Evolutionary conservation across 2,797 vertebrate genomes (phyloP).

Genomic region (Micromesistius poutassou): DNA sequence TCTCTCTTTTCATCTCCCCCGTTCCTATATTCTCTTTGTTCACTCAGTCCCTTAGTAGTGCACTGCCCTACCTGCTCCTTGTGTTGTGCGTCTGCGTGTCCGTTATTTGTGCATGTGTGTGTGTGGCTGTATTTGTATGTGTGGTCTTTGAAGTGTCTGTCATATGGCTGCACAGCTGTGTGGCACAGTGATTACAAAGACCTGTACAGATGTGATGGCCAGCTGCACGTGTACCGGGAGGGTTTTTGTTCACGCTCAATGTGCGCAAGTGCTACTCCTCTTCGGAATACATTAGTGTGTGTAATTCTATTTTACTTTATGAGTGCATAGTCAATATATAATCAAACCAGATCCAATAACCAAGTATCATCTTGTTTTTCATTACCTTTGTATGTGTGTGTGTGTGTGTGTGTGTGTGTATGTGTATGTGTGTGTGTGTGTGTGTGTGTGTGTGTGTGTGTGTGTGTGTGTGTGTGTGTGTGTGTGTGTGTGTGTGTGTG

Average conservation of each 20-base stretch:
- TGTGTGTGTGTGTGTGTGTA: neutral
- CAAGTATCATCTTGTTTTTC: neutral
- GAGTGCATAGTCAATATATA: neutral
- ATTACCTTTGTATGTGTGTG: neutral
- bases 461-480: neutral
- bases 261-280: neutral
- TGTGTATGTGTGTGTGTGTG: neutral
- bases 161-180: conserved; percentile 63
- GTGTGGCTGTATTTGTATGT: conserved; percentile 25
- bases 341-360: neutral
- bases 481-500: neutral
- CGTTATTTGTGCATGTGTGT: conserved; percentile 11
- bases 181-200: conserved; percentile 59
- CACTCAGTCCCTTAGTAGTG: conserved; percentile 4
- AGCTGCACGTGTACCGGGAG: conserved; percentile 44
- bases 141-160: conserved; percentile 61
- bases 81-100: conserved; percentile 30
- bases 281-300: conserved; percentile 8
- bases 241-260: neutral
- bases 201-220: conserved; percentile 62
- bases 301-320: conserved; percentile 17
- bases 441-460: neutral
- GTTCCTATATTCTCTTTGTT: conserved; percentile 14
- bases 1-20: neutral
- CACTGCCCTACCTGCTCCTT: conserved; percentile 34